These are phyloP conservation scores for Andrena fulva DNA, from an alignment of 2,888 invertebrate genomes.

Conservation along the genomic window DNA sequence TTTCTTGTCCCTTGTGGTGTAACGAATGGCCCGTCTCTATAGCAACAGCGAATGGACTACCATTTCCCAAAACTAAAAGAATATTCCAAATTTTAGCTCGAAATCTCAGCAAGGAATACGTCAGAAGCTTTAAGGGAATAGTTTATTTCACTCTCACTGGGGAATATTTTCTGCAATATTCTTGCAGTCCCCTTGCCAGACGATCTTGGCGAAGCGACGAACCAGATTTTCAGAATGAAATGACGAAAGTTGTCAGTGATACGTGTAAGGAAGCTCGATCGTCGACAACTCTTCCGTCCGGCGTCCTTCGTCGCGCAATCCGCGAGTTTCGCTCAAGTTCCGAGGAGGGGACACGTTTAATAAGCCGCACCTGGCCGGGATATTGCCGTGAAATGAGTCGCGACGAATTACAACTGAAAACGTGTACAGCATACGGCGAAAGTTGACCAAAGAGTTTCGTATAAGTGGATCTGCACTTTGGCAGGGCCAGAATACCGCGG, in stretches of 20 bases:
- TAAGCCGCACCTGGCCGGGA: conserved; percentile 29
- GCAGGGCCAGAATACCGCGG: background rate
- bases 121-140: too few relatives aligned
- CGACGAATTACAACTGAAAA: conserved; percentile 49
- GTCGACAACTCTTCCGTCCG: background rate
- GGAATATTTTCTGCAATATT: too few relatives aligned
- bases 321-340: conserved; percentile 20
- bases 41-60: background rate
- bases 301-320: background rate
- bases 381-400: conserved; percentile 1
- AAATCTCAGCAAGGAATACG: too few relatives aligned
- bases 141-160: too few relatives aligned
- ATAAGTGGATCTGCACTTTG: conserved; percentile 39
- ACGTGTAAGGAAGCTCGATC: conserved; percentile 1
- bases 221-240: background rate
- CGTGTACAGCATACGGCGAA: conserved; percentile 19
- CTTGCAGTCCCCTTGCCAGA: too few relatives aligned
- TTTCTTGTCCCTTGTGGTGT: background rate
- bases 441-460: conserved; percentile 31
- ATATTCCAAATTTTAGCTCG: too few relatives aligned
- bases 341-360: conserved; percentile 27
- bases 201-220: too few relatives aligned
- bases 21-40: background rate
- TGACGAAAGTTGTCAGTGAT: conserved; percentile 26
- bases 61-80: background rate